Conservation (phyloP, 2,113 vertebrate species). For the Acanthochromis polyacanthus region DNA sequence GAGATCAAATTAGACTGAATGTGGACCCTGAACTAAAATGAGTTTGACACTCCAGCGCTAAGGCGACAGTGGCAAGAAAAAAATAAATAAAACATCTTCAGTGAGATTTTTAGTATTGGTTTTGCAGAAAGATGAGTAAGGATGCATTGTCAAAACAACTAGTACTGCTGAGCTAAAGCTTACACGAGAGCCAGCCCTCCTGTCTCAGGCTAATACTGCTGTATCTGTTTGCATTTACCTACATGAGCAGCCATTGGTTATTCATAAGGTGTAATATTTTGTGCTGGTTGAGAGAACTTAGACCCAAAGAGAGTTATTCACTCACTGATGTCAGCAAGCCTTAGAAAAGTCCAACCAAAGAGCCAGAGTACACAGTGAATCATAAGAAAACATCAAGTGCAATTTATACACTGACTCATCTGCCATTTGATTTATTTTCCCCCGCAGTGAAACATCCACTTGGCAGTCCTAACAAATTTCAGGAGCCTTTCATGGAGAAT, state of each 20-base stretch:
- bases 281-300: background rate
- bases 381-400: background rate
- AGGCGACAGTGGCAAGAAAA: too few species aligned
- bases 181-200: too few species aligned
- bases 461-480: constrained; percentile 73
- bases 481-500: constrained; percentile 78
- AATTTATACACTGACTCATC: constrained; percentile 17
- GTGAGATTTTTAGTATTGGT: constrained; percentile 13
- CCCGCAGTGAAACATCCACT: constrained; percentile 78
- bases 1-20: too few species aligned
- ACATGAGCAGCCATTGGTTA: background rate
- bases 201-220: too few species aligned
- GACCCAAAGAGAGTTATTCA: background rate
- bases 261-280: background rate
- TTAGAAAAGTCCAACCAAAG: constrained; percentile 74
- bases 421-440: constrained; percentile 30
- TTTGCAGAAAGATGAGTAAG: constrained; percentile 16
- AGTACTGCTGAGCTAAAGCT: background rate
- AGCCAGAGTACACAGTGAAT: background rate
- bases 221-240: background rate
- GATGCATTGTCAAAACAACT: background rate
- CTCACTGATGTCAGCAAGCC: constrained; percentile 53
- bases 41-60: too few species aligned
- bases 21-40: too few species aligned
- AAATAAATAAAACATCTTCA: too few species aligned